A percentile compares a stretch with the other conserved stretches of the same genome.
Conservation (phyloP, 2,113 vertebrate genomes). For the Periophthalmus modestus region DNA sequence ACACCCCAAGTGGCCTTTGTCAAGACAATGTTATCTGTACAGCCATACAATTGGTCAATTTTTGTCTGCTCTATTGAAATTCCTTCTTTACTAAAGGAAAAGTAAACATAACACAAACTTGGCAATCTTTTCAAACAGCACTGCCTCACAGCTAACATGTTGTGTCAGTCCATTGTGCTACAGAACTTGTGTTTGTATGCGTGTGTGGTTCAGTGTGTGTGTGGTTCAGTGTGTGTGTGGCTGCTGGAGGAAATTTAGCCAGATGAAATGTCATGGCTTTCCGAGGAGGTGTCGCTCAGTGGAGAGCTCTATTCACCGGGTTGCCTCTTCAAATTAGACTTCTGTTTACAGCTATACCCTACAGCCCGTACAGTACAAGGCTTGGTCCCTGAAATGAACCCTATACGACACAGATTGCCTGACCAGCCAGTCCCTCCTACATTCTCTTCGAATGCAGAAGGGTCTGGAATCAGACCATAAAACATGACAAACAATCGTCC, state of each 20-base stretch:
- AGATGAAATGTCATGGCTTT: constrained; percentile 67
- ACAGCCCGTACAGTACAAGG: neutral
- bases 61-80: neutral
- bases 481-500: too few species aligned
- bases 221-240: too few species aligned
- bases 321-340: constrained; percentile 67
- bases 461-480: too few species aligned
- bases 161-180: constrained; percentile 21
- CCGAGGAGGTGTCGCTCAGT: constrained; percentile 63
- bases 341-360: constrained; percentile 37
- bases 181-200: neutral
- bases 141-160: constrained; percentile 10
- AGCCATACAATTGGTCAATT: constrained; percentile 3
- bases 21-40: neutral
- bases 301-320: constrained; percentile 63
- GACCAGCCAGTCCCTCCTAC: too few species aligned
- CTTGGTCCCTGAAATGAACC: neutral
- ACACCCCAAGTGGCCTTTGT: neutral
- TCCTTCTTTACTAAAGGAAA: constrained; percentile 3
- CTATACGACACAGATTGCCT: too few species aligned
- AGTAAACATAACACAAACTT: constrained; percentile 20
- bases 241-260: constrained; percentile 42
- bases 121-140: neutral
- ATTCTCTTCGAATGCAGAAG: too few species aligned
- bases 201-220: neutral